Evolutionary conservation across 37 sponge, comb jelly and placozoan genomes (phyloP).

Genomic region (Eunapius fragilis): DNA sequence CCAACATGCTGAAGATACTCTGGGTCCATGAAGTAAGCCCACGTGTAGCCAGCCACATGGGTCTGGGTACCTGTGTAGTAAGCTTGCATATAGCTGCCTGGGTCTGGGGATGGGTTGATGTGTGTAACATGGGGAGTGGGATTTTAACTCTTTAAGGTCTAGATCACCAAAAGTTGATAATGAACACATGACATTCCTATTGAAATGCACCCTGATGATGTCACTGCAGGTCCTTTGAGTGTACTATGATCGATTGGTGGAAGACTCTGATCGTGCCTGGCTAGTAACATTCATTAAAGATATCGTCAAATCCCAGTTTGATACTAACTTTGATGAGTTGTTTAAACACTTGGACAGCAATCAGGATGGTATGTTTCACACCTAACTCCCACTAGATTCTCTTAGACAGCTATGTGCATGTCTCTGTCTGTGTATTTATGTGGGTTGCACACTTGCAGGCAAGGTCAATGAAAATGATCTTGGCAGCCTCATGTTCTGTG

Average conservation of each 20-base stretch:
- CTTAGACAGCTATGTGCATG: background rate
- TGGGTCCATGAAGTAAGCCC: constrained; percentile 75
- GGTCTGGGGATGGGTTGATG: too few relatives aligned
- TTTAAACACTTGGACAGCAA: constrained; percentile 87
- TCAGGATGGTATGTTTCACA: constrained; percentile 71
- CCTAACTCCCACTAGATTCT: background rate
- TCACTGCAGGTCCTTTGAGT: constrained; percentile 89
- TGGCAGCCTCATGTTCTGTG: constrained; percentile 95
- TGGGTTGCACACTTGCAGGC: constrained; percentile 27
- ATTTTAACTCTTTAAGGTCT: too few relatives aligned
- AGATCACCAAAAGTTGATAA: too few relatives aligned
- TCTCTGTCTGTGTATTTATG: background rate
- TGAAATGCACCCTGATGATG: too few relatives aligned
- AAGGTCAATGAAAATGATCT: constrained; percentile 93
- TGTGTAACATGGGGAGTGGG: too few relatives aligned
- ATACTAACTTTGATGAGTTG: constrained; percentile 78
- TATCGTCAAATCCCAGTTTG: constrained; percentile 53
- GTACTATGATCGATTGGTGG: constrained; percentile 97
- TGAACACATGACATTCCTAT: too few relatives aligned
- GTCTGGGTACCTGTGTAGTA: too few relatives aligned
- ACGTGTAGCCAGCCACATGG: too few relatives aligned
- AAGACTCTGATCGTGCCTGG: constrained; percentile 90
- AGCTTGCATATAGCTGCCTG: too few relatives aligned
- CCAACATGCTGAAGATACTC: constrained; percentile 49
- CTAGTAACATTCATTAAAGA: constrained; percentile 77